These are phyloP conservation scores for Tangara arthus DNA, from an alignment of 2,797 vertebrate genomes.

Conservation along the genomic window DNA sequence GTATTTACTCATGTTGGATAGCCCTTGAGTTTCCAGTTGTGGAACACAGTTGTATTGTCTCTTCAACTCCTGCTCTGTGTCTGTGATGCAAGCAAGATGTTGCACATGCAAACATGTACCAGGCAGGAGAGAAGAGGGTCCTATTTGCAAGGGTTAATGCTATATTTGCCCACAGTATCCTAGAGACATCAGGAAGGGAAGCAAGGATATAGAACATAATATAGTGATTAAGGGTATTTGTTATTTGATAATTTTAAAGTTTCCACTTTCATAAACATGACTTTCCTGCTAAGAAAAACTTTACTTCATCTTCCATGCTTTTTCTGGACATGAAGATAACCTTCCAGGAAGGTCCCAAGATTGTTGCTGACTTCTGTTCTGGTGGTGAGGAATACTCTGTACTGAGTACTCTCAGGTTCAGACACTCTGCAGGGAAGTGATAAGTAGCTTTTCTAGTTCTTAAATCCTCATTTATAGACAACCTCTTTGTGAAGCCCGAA, in stretches of 20 bases:
- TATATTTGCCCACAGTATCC: neutral
- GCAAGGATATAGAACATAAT: neutral
- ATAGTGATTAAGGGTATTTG: neutral
- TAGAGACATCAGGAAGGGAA: neutral
- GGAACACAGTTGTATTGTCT: neutral
- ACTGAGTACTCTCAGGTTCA: neutral
- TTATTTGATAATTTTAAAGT: neutral
- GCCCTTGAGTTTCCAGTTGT: neutral
- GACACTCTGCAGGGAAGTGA: neutral
- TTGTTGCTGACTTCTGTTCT: neutral
- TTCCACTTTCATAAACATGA: neutral
- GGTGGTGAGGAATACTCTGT: neutral
- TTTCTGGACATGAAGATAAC: neutral
- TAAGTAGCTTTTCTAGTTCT: conserved; percentile 38
- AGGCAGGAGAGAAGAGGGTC: neutral
- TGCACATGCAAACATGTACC: neutral
- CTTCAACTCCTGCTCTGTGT: neutral
- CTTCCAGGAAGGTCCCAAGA: neutral
- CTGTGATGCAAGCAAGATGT: neutral
- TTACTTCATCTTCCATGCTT: neutral
- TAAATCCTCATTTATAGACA: neutral
- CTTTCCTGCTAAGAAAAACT: neutral
- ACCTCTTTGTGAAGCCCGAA: neutral
- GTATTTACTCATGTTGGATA: neutral
- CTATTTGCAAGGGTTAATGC: neutral